A percentile compares a stretch with the other conserved stretches of the same genome.
Conservation (phyloP, 2,888 invertebrate genomes). For the Dicycla oo region DNA sequence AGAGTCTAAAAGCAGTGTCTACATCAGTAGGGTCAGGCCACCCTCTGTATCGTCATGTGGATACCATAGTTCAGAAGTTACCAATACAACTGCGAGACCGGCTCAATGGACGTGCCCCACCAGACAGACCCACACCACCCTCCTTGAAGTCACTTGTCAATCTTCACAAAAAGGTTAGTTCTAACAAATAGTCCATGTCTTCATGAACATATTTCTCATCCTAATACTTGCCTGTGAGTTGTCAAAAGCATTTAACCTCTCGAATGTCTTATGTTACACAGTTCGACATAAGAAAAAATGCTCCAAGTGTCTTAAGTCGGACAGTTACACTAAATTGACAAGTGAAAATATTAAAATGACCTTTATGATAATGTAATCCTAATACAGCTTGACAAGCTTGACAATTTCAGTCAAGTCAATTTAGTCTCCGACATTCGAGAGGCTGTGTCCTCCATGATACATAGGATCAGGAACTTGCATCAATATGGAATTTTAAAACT, state of each 20-base stretch:
- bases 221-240: background rate
- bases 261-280: too few species aligned
- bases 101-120: constrained; percentile 90
- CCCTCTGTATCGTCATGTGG: constrained; percentile 94
- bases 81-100: constrained; percentile 94
- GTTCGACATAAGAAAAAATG: too few species aligned
- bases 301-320: too few species aligned
- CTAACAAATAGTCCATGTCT: background rate
- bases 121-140: constrained; percentile 91
- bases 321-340: too few species aligned
- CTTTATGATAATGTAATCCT: too few species aligned
- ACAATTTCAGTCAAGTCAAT: too few species aligned
- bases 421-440: too few species aligned
- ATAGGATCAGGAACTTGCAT: background rate
- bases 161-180: constrained; percentile 95
- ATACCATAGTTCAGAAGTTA: constrained; percentile 97
- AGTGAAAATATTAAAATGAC: too few species aligned
- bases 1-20: constrained; percentile 96
- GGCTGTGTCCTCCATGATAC: background rate
- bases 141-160: constrained; percentile 96
- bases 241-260: background rate
- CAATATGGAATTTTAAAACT: background rate
- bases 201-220: background rate
- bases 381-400: too few species aligned
- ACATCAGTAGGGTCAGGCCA: constrained; percentile 94